Evolutionary conservation across 2,888 invertebrate genomes (phyloP).

Genomic region (Nephrotoma guestfalica): DNA sequence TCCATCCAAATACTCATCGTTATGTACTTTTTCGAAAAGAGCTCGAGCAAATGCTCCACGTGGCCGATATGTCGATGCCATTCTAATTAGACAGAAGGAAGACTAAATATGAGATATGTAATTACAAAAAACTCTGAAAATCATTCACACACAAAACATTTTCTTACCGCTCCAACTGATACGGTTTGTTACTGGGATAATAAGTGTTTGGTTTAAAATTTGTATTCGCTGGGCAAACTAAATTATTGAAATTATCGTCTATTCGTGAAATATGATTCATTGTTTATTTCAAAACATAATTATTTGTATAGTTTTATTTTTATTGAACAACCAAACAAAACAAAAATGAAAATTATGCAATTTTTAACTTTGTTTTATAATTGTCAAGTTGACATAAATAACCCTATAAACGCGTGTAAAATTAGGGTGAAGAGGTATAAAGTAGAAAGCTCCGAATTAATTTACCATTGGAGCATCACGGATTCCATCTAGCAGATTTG

Average conservation of each 20-base stretch:
- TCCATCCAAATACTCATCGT: slow-evolving; percentile 29
- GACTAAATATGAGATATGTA: neutral
- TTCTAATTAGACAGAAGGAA: neutral
- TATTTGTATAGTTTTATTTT: neutral
- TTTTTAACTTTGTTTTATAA: neutral
- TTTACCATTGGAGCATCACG: too few species aligned
- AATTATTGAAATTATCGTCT: neutral
- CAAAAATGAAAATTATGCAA: neutral
- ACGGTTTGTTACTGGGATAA: neutral
- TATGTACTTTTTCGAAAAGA: slow-evolving; percentile 30
- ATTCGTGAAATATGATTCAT: neutral
- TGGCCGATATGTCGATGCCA: slow-evolving; percentile 25
- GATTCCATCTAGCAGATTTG: too few species aligned
- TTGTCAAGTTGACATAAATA: neutral
- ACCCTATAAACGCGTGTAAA: neutral
- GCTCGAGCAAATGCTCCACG: slow-evolving; percentile 29
- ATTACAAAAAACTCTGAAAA: neutral
- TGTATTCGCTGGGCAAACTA: neutral
- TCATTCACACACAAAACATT: neutral
- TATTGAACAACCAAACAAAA: neutral
- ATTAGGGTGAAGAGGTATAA: neutral
- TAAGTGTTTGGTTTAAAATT: neutral
- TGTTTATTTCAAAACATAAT: neutral
- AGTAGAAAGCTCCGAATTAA: too few species aligned
- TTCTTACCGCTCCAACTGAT: neutral